Conservation (phyloP, 2,113 vertebrate species). For the Bubo scandiacus region DNA sequence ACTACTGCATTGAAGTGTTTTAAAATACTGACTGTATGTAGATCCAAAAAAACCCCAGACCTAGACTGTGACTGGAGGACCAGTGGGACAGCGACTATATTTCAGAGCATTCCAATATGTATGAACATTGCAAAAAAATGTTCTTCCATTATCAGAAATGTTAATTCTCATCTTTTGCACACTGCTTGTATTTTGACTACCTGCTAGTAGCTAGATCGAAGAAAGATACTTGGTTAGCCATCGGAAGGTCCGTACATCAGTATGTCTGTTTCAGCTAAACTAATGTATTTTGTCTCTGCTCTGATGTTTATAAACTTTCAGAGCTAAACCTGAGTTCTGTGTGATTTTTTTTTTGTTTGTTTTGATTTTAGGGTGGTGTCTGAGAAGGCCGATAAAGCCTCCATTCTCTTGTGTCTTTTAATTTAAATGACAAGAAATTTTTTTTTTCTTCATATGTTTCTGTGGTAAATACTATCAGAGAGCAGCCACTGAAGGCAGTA, state of each 20-base stretch:
- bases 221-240: neutral
- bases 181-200: neutral
- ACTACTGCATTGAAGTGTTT: neutral
- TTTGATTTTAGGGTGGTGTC: neutral
- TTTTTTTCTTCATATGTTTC: neutral
- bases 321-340: neutral
- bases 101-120: neutral
- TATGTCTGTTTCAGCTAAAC: neutral
- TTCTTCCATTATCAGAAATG: neutral
- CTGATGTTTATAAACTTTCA: neutral
- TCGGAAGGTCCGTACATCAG: rapidly evolving
- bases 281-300: neutral
- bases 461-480: neutral
- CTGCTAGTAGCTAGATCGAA: neutral
- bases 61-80: neutral
- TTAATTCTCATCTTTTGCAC: neutral
- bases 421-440: neutral
- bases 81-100: neutral
- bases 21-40: neutral
- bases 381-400: neutral
- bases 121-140: neutral
- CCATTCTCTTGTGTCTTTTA: neutral
- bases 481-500: neutral
- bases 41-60: neutral
- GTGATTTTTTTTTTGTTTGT: neutral